Evolutionary conservation across 2,113 vertebrate species (phyloP).

Genomic region (Pheucticus melanocephalus): DNA sequence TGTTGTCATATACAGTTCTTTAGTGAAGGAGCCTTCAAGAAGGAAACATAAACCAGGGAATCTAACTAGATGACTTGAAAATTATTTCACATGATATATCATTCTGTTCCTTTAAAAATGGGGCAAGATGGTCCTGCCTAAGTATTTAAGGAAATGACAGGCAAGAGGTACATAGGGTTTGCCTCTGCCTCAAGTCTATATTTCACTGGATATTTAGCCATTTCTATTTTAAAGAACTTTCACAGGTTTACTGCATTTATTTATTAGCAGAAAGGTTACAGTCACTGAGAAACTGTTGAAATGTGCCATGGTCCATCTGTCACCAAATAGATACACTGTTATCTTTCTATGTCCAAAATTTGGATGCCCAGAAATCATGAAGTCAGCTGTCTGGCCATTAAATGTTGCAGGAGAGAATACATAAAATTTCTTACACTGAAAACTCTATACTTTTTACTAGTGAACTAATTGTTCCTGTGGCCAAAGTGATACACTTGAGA

Average conservation of each 20-base stretch:
- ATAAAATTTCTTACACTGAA: neutral
- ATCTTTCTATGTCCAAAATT: neutral
- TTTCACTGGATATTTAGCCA: neutral
- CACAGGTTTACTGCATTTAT: neutral
- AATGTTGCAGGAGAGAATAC: neutral
- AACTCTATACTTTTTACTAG: neutral
- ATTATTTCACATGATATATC: neutral
- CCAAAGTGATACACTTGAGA: neutral
- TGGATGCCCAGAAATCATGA: neutral
- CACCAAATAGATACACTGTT: neutral
- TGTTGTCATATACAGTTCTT: neutral
- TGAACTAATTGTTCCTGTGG: neutral
- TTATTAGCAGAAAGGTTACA: slow-evolving; percentile 7
- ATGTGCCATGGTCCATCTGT: neutral
- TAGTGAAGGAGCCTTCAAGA: neutral
- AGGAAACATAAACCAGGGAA: neutral
- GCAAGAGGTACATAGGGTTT: neutral
- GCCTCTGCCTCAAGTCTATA: neutral
- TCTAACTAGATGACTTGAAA: neutral
- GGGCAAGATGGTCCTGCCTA: neutral
- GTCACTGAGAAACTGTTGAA: neutral
- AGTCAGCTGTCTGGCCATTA: neutral
- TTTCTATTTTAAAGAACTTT: neutral
- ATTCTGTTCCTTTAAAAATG: neutral
- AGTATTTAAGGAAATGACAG: neutral